A percentile compares a stretch with the other conserved stretches of the same genome.
These are phyloP conservation scores for Tetranychus piercei DNA, from an alignment of 2,888 invertebrate genomes.

Conservation along the genomic window DNA sequence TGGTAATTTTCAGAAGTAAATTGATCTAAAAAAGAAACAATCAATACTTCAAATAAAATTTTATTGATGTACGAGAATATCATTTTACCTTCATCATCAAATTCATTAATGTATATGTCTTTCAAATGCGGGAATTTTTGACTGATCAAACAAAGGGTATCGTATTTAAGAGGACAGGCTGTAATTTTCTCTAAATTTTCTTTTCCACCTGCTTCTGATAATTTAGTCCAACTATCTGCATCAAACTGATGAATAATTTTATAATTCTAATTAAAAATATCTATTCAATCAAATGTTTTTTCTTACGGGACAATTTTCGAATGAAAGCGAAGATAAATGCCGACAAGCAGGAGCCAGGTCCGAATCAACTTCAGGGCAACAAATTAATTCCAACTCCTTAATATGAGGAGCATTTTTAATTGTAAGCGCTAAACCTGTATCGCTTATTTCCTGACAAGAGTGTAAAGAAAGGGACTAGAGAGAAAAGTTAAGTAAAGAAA, in stretches of 20 bases:
- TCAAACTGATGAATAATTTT: neutral
- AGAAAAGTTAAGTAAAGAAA: neutral
- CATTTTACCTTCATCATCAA: neutral
- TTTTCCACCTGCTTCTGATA: neutral
- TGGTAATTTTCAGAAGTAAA: neutral
- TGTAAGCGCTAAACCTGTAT: neutral
- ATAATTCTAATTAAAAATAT: neutral
- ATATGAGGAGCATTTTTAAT: neutral
- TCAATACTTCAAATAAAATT: no score
- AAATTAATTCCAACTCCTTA: neutral
- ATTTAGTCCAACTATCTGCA: neutral
- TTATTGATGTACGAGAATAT: neutral
- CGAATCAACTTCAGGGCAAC: neutral
- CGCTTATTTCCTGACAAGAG: neutral
- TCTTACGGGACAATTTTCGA: neutral
- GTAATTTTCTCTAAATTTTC: neutral
- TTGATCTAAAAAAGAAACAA: neutral
- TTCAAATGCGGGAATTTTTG: neutral
- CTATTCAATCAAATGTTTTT: neutral
- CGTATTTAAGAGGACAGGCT: neutral
- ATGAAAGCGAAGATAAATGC: neutral
- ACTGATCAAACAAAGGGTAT: neutral
- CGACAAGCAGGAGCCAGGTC: neutral
- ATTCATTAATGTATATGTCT: neutral
- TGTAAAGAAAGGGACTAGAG: neutral